These are phyloP conservation scores for Halictus rubicundus DNA, from an alignment of 1,140 invertebrate species.

Conservation along the genomic window DNA sequence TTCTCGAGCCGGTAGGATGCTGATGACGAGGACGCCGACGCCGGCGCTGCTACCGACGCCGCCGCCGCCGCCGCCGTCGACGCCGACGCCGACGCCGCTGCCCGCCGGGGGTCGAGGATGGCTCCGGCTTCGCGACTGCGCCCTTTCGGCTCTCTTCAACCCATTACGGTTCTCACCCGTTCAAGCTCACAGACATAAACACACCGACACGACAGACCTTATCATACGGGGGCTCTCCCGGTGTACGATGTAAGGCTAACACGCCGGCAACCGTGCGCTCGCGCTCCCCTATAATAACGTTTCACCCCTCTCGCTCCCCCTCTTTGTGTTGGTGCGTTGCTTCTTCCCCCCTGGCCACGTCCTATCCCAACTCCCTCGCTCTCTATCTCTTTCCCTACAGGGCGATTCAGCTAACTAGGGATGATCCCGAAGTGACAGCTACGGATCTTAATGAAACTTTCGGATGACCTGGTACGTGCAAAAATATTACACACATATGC, in stretches of 20 bases:
- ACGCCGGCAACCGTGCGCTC: constrained; percentile 12
- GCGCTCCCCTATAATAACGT: constrained; percentile 34
- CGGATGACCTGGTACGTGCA: too few relatives aligned
- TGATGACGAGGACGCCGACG: constrained; percentile 43
- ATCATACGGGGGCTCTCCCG: constrained; percentile 12
- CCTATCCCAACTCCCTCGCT: not conserved
- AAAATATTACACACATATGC: too few relatives aligned
- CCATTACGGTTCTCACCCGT: constrained; percentile 61
- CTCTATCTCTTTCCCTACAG: not conserved
- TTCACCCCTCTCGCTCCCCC: not conserved
- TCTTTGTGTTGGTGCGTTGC: constrained; percentile 9
- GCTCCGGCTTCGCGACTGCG: constrained; percentile 69
- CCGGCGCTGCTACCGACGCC: constrained; percentile 23
- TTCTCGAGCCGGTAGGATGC: constrained; percentile 50
- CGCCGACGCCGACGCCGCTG: constrained; percentile 34
- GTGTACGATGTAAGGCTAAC: constrained; percentile 27
- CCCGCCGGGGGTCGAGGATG: constrained; percentile 63
- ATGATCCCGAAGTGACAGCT: too few relatives aligned
- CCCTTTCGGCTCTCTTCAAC: constrained; percentile 67
- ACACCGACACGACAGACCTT: constrained; percentile 26
- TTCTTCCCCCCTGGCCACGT: not conserved
- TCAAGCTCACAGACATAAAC: constrained; percentile 32
- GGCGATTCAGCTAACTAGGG: too few relatives aligned
- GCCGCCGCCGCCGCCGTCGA: constrained; percentile 35
- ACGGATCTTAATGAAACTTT: too few relatives aligned